Percentiles rank a stretch among this genome's conserved stretches.
Evolutionary conservation across 2,797 vertebrate species (phyloP).

Genomic region (Chromobotia macracanthus): DNA sequence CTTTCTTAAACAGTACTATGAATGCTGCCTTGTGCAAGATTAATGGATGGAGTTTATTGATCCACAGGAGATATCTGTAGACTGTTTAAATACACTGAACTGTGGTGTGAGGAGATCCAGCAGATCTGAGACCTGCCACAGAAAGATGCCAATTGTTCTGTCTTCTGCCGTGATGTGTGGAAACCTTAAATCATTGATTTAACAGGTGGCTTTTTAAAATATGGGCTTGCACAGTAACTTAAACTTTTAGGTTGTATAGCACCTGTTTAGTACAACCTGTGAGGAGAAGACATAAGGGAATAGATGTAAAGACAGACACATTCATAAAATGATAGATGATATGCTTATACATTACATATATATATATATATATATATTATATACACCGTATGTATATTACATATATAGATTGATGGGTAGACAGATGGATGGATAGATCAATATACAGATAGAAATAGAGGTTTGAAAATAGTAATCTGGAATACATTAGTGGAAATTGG

Average conservation of each 20-base stretch:
- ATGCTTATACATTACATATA: too few species aligned
- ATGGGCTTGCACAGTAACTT: background rate
- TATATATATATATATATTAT: too few species aligned
- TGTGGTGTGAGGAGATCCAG: background rate
- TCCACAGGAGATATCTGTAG: background rate
- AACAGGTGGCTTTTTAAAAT: background rate
- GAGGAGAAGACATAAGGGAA: too few species aligned
- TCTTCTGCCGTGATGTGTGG: background rate
- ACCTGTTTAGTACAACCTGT: too few species aligned
- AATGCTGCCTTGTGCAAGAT: conserved; percentile 28
- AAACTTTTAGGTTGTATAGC: too few species aligned
- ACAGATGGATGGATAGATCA: background rate
- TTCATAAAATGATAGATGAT: too few species aligned
- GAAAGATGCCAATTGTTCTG: background rate
- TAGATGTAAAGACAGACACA: too few species aligned
- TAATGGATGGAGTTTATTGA: conserved; percentile 40
- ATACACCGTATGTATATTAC: too few species aligned
- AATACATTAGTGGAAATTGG: too few species aligned
- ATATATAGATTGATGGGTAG: too few species aligned
- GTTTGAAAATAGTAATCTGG: too few species aligned
- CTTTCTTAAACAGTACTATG: conserved; percentile 19
- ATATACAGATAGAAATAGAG: background rate
- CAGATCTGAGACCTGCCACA: background rate
- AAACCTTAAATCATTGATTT: background rate
- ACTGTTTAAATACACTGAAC: background rate